Conservation (phyloP, 1,140 invertebrate species). For the Micrasema minimum region DNA sequence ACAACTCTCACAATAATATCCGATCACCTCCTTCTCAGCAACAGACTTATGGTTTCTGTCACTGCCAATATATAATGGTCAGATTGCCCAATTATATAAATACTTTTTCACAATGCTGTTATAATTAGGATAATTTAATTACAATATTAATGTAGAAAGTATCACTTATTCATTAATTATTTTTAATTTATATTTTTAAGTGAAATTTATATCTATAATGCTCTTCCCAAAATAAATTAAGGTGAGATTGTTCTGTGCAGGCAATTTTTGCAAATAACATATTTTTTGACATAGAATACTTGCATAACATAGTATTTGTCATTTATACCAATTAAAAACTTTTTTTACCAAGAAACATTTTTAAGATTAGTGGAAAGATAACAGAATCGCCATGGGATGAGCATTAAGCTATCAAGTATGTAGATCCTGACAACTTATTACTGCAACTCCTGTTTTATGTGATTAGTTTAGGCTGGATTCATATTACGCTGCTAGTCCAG, state of each 20-base stretch:
- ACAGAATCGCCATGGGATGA: conserved; percentile 37
- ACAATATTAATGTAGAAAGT: conserved; percentile 48
- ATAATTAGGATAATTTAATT: conserved; percentile 45
- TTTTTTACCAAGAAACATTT: conserved; percentile 37
- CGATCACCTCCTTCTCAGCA: background rate
- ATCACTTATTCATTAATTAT: conserved; percentile 48
- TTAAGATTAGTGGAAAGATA: conserved; percentile 26
- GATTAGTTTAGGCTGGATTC: conserved; percentile 32
- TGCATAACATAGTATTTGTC: conserved; percentile 28
- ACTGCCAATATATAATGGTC: conserved; percentile 34
- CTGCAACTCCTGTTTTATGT: conserved; percentile 36
- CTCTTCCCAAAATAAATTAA: conserved; percentile 42
- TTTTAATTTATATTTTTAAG: conserved; percentile 47
- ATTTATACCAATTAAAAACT: conserved; percentile 32
- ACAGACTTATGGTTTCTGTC: background rate
- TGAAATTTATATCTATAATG: conserved; percentile 47
- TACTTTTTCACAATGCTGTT: conserved; percentile 25
- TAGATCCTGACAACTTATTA: conserved; percentile 30
- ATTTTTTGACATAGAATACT: conserved; percentile 37
- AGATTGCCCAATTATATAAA: conserved; percentile 6
- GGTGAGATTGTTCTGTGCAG: conserved; percentile 39
- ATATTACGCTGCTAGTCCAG: background rate
- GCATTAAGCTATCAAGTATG: conserved; percentile 35
- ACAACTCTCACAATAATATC: background rate
- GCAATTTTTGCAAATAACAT: conserved; percentile 37